phyloP scores from a whole-genome alignment of 2,113 vertebrate genomes.

The Aspiorhynchus laticeps region DNA sequence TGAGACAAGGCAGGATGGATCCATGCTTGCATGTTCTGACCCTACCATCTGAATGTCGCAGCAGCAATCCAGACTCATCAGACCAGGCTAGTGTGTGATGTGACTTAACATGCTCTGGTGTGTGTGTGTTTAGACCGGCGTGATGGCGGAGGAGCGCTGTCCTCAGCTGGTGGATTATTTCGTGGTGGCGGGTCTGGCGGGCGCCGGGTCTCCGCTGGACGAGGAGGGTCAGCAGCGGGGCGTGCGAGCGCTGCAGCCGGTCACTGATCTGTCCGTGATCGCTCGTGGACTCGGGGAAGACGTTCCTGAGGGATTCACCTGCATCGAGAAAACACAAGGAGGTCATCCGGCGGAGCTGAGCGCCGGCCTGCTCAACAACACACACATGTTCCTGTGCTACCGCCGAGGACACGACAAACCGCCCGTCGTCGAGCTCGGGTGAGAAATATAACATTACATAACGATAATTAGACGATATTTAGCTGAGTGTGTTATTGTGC shows the following conservation, averaged over 20 bases:
- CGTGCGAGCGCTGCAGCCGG: conserved; percentile 80
- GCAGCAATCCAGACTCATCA: no score
- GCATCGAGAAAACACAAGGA: conserved; percentile 86
- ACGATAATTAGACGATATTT: no score
- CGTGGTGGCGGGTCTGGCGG: conserved; percentile 87
- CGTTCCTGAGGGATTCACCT: conserved; percentile 94
- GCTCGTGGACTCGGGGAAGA: conserved; percentile 88
- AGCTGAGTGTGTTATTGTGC: no score
- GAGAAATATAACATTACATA: conserved; percentile 48
- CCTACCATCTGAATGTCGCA: no score
- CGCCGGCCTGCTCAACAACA: conserved; percentile 88
- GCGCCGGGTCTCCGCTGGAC: conserved; percentile 75
- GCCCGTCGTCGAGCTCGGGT: conserved; percentile 89
- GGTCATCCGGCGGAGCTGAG: conserved; percentile 90
- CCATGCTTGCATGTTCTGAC: no score
- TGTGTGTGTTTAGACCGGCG: conserved; percentile 60
- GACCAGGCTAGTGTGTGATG: no score
- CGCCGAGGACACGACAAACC: conserved; percentile 86
- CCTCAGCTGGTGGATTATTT: conserved; percentile 97
- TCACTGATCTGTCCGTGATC: conserved; percentile 90
- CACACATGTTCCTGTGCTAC: conserved; percentile 92
- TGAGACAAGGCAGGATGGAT: no score
- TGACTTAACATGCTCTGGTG: no score
- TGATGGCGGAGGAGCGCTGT: conserved; percentile 91
- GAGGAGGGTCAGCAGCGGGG: conserved; percentile 77